These are phyloP conservation scores for Encarsia formosa DNA, from an alignment of 2,888 invertebrate species.

Conservation along the genomic window DNA sequence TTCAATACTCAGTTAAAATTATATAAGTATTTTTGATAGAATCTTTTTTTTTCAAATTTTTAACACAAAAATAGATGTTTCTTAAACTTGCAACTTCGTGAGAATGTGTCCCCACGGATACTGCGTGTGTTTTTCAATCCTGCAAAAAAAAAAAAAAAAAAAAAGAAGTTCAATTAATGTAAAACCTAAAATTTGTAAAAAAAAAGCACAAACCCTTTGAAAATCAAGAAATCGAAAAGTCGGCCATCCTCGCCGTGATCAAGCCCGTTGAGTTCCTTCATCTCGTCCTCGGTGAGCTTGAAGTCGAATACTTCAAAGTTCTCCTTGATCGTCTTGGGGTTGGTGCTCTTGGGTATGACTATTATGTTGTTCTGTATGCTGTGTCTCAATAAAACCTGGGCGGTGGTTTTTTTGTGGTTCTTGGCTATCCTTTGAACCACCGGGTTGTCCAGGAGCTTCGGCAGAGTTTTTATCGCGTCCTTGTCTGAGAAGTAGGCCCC, in stretches of 20 bases:
- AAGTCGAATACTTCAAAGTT: constrained; percentile 69
- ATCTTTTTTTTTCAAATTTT: too few relatives aligned
- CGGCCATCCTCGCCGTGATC: constrained; percentile 63
- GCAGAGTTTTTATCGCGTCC: constrained; percentile 39
- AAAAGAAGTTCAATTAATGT: too few relatives aligned
- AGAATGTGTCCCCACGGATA: too few relatives aligned
- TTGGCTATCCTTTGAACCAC: constrained; percentile 58
- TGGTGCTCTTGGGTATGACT: constrained; percentile 76
- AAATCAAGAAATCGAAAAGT: constrained; percentile 62
- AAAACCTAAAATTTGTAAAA: too few relatives aligned
- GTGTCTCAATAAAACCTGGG: constrained; percentile 69
- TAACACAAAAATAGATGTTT: too few relatives aligned
- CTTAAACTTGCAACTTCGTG: too few relatives aligned
- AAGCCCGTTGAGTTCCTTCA: constrained; percentile 54
- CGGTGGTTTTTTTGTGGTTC: constrained; percentile 61
- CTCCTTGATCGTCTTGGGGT: constrained; percentile 63
- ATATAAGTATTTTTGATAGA: too few relatives aligned
- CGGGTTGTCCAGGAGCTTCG: constrained; percentile 61
- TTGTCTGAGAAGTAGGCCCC: constrained; percentile 48
- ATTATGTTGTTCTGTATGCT: constrained; percentile 63
- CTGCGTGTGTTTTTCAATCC: too few relatives aligned
- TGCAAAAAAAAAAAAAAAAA: too few relatives aligned
- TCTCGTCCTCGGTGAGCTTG: constrained; percentile 56
- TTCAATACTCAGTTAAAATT: too few relatives aligned
- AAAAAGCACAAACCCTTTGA: too few relatives aligned